These are phyloP conservation scores for Zhuqinia jingwanae DNA, from an alignment of 2,888 invertebrate species.

Conservation along the genomic window DNA sequence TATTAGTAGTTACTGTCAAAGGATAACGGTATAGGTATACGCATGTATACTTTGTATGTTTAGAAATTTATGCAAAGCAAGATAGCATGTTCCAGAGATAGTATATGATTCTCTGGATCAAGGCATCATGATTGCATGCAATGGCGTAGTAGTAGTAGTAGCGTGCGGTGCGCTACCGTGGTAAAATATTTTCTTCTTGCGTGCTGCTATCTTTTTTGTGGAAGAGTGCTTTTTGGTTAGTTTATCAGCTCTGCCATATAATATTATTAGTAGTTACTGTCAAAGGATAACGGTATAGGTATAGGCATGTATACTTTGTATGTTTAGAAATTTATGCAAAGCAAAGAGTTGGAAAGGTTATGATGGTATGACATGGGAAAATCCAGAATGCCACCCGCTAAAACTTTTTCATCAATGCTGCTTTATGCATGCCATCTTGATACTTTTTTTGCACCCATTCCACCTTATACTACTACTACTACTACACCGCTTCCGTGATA, in stretches of 20 bases:
- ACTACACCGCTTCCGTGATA: too few species aligned
- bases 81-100: not conserved
- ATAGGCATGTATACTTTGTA: conserved; percentile 3
- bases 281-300: too few species aligned
- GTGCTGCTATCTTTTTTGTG: too few species aligned
- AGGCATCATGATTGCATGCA: not conserved
- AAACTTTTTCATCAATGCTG: conserved; percentile 35
- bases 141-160: too few species aligned
- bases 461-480: not conserved
- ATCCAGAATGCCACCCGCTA: conserved; percentile 8
- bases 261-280: not conserved
- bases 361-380: not conserved
- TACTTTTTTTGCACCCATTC: not conserved
- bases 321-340: conserved; percentile 54
- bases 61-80: not conserved
- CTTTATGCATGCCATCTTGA: not conserved
- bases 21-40: too few species aligned
- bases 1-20: not conserved
- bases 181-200: conserved; percentile 40
- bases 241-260: conserved; percentile 2
- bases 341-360: conserved; percentile 29
- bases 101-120: conserved; percentile 12
- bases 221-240: not conserved
- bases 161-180: too few species aligned
- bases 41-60: conserved; percentile 21